These are phyloP conservation scores for Limenitis camilla DNA, from an alignment of 2,888 invertebrate species.

Conservation along the genomic window DNA sequence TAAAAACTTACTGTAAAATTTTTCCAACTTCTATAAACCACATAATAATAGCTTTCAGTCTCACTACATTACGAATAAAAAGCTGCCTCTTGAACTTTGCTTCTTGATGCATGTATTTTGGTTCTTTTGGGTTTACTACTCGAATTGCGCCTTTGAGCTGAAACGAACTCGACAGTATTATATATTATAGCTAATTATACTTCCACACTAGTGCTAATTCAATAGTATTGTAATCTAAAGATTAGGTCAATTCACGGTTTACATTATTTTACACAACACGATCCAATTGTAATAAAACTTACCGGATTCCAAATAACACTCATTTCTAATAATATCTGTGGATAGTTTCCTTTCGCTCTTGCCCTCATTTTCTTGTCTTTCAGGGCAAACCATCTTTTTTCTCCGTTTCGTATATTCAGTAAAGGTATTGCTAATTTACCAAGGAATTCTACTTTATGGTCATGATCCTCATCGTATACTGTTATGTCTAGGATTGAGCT, in stretches of 20 bases:
- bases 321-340: conserved; percentile 93
- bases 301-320: conserved; percentile 94
- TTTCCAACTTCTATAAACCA: conserved; percentile 92
- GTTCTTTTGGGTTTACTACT: conserved; percentile 95
- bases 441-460: conserved; percentile 97
- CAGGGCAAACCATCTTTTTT: conserved; percentile 95
- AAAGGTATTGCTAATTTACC: conserved; percentile 94
- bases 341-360: conserved; percentile 92
- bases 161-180: no score
- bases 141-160: conserved; percentile 91
- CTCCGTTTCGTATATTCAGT: conserved; percentile 88
- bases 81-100: conserved; percentile 96
- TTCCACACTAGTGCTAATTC: background rate
- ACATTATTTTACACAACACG: background rate
- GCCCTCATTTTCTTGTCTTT: conserved; percentile 95
- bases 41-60: conserved; percentile 91
- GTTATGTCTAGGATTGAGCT: conserved; percentile 95
- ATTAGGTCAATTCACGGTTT: no score
- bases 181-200: background rate
- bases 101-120: conserved; percentile 95
- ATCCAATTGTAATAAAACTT: conserved; percentile 39
- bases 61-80: conserved; percentile 93
- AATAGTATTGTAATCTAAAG: no score
- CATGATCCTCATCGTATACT: conserved; percentile 97
- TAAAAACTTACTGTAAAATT: conserved; percentile 86